phyloP scores from a whole-genome alignment of 2,797 vertebrate genomes.

The Cheirogaleus major region DNA sequence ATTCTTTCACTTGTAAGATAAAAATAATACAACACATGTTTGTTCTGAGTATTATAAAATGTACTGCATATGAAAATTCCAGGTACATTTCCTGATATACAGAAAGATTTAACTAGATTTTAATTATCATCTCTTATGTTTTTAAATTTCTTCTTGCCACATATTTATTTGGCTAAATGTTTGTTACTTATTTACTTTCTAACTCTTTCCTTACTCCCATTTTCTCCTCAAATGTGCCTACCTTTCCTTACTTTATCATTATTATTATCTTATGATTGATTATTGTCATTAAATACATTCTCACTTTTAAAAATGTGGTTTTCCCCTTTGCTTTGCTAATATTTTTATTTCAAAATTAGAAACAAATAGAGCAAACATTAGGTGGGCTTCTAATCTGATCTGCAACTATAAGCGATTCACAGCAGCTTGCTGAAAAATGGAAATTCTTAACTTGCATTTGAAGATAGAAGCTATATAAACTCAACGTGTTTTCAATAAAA shows the following conservation, averaged over 20 bases:
- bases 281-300: neutral
- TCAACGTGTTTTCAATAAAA: neutral
- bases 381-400: neutral
- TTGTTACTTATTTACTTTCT: neutral
- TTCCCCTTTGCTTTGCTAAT: neutral
- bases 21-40: neutral
- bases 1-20: neutral
- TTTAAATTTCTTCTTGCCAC: neutral
- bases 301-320: neutral
- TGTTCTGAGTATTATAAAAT: neutral
- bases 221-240: neutral
- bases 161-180: constrained; percentile 3
- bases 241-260: neutral
- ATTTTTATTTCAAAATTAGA: neutral
- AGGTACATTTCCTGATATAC: neutral
- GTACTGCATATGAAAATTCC: neutral
- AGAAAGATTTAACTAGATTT: constrained; percentile 7
- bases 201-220: neutral
- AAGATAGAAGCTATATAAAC: neutral
- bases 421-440: neutral
- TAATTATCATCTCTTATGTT: neutral
- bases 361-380: neutral
- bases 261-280: neutral
- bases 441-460: neutral
- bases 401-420: neutral